Base-by-base conservation (phyloP, 2,797 vertebrate genomes). In the Sebastes paucispinis region DNA sequence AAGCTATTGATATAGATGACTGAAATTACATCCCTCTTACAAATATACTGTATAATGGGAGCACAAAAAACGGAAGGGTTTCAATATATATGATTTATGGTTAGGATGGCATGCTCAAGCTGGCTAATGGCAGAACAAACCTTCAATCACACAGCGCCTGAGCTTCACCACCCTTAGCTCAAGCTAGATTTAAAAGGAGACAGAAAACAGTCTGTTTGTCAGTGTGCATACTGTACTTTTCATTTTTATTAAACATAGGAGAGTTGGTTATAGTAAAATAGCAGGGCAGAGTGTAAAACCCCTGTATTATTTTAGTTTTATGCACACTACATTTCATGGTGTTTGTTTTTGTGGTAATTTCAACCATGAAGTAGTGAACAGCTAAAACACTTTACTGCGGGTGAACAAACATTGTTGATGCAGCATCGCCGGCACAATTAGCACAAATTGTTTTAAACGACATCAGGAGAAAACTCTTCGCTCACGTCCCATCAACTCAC, bases 371-470 rank as follows among this genome's bases (percentile, higher is more conserved):
- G 50, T 32, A 6, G 20, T 64, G 52, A 83, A 60, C 39, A 59
- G 5, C 54, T 67, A 60, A 13, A 4, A 25, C 14, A 67, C 25
- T 39, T 76, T 43, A 63, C 36, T 57, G n/a, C 5, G 1, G 32
- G 34, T 77, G 52, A 70, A 50, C 69, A 84, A 76, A 84, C 71
- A 84, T 20, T 64, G 24, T 7, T 34, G 16, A n/a, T 43, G 65
- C 36, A 71, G 55, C 60, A 58, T 47, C 5, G 29, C 6, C 2
- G 8, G 24, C 50, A 54, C 32, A 81, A 85, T 71, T 62, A 59
- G 36, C 4, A 8, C 55, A 76, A 77, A 75, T 52, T 67, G 39
- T 75, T 65, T 68, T 29, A 54, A 79, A 80, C 25, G 32, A 79
- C 50, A 69, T 13, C 32, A 31, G 31, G 27, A 31, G 25, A 81